Evolutionary conservation across 1,140 invertebrate genomes (phyloP), one percentile per base, ranked within the genome.

Genomic region (Gerris buenoi): DNA sequence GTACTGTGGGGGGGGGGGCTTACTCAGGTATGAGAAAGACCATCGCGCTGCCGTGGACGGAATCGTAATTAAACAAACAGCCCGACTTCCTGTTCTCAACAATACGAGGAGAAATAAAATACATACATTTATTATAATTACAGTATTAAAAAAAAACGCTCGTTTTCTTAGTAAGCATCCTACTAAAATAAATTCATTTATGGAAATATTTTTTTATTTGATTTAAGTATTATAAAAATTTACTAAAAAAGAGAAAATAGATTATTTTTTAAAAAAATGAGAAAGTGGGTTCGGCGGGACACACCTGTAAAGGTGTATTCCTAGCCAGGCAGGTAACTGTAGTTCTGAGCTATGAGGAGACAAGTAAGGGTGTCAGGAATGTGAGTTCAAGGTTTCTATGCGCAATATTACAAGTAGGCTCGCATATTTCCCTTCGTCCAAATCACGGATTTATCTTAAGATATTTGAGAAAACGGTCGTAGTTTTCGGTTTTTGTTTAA

Each of bases 381-480:
- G 25, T 66, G 65, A 15, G 22, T 62, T 60, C 27, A 60, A 62
- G 22, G 25, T 25, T 26, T 60, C 22, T 22, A 64, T 26, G 27
- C 27, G 14, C 18, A 58, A 46, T 28, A 68, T 15, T 2, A 18
- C 33, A 28, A 10, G 28, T 26, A n/a, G 13, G 18, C 10, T 5
- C 2, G 25, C 25, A 64, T 65, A 10, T 66, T 67, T 3, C 2
- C 2, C 25, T 14, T 18, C 18, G 15, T 67, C 14, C 10, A 67
- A 28, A 15, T 3, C 66, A 28, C 29, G 56, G n/a, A 29, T 23
- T 67, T 61, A 59, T 61, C 3, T 61, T 64, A 46, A 14, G 25
- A 33, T 15, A n/a, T n/a, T n/a, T n/a, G n/a, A n/a, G n/a, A n/a
- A n/a, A n/a, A n/a, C n/a, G n/a, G n/a, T n/a, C n/a, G n/a, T n/a